Evolutionary conservation across 2,113 vertebrate genomes (phyloP).

Genomic region (Anolis carolinensis): DNA sequence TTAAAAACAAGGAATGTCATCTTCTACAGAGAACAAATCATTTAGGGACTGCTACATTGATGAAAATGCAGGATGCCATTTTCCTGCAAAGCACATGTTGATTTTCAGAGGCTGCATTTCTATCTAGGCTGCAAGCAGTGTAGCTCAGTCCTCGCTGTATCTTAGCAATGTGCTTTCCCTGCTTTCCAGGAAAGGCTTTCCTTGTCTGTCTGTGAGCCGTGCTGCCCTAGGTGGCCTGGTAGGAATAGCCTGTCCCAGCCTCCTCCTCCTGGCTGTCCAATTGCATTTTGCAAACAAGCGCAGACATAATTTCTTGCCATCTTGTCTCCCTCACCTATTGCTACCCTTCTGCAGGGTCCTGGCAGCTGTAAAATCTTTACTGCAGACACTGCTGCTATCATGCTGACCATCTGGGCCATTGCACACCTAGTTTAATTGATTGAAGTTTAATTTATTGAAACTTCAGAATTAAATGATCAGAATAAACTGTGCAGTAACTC

Average conservation of each 20-base stretch:
- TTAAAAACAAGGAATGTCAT: not conserved
- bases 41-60: not conserved
- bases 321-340: not conserved
- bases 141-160: not conserved
- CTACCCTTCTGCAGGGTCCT: slow-evolving; percentile 56
- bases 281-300: slow-evolving; percentile 48
- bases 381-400: slow-evolving; percentile 66
- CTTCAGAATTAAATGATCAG: slow-evolving; percentile 75
- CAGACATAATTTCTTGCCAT: slow-evolving; percentile 5
- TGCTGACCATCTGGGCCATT: slow-evolving; percentile 73
- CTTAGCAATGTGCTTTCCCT: not conserved
- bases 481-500: slow-evolving; percentile 74
- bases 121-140: no score
- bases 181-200: not conserved
- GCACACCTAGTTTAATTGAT: slow-evolving; percentile 77
- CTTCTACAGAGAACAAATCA: not conserved
- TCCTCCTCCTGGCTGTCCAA: slow-evolving; percentile 53
- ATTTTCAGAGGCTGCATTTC: not conserved
- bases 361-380: slow-evolving; percentile 74
- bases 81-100: not conserved
- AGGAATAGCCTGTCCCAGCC: not conserved
- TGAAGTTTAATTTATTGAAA: slow-evolving; percentile 79
- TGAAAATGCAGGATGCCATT: not conserved
- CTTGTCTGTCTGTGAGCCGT: not conserved
- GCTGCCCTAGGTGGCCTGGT: not conserved